phyloP scores from a whole-genome alignment of 2,797 vertebrate genomes.

The Galago senegalensis region DNA sequence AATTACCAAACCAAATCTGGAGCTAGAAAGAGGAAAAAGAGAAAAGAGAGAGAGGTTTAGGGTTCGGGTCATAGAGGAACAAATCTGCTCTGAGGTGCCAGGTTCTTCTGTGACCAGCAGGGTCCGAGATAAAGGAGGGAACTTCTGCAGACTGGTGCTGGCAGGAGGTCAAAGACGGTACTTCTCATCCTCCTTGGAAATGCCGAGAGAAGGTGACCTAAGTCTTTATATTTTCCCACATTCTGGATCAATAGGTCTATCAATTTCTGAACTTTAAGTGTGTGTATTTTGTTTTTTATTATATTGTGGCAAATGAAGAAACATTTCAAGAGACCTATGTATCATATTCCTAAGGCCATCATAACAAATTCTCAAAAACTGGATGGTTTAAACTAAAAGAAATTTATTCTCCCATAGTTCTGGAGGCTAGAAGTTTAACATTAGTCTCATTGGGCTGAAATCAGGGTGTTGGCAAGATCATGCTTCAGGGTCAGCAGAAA shows the following conservation, averaged over 20 bases:
- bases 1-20: background rate
- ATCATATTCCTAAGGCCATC: background rate
- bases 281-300: conserved; percentile 4
- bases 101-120: background rate
- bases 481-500: background rate
- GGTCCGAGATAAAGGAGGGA: background rate
- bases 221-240: background rate
- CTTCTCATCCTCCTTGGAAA: background rate
- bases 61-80: background rate
- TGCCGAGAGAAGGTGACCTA: background rate
- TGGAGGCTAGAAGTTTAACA: background rate
- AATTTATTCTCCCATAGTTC: background rate
- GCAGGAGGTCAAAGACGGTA: background rate
- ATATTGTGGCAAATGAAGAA: background rate
- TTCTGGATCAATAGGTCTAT: background rate
- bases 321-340: background rate
- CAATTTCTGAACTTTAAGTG: background rate
- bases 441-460: background rate
- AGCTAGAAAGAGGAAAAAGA: background rate
- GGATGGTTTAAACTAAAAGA: background rate
- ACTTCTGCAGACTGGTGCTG: background rate
- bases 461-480: background rate
- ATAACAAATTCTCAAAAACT: background rate
- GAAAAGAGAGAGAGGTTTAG: background rate
- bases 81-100: background rate